Conservation (phyloP, 2,797 vertebrate species). For the Cuculus canorus region DNA sequence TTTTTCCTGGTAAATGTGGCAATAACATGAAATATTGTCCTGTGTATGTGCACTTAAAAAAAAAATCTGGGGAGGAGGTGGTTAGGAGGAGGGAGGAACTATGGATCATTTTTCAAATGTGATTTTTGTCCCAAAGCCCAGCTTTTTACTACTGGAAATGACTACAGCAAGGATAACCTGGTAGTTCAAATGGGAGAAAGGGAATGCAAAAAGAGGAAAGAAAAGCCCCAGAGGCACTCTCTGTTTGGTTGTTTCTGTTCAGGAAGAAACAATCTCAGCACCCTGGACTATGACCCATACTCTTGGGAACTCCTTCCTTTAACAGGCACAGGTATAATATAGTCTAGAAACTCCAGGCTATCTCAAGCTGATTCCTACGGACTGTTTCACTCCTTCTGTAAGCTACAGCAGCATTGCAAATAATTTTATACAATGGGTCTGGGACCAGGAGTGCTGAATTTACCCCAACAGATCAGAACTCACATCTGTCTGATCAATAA, state of each 20-base stretch:
- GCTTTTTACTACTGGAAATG: neutral
- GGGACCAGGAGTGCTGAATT: neutral
- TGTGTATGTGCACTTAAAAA: neutral
- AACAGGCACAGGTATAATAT: neutral
- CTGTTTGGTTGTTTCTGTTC: neutral
- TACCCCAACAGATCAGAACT: neutral
- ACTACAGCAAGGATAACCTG: neutral
- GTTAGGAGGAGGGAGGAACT: neutral
- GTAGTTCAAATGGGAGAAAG: neutral
- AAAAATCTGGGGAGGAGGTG: too few species aligned
- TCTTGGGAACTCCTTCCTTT: neutral
- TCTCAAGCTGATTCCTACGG: neutral
- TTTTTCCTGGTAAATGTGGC: neutral
- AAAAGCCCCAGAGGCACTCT: neutral
- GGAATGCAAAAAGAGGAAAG: neutral
- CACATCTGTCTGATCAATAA: neutral
- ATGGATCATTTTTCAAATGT: neutral
- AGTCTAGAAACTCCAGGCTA: neutral
- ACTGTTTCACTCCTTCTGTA: neutral
- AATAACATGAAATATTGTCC: neutral
- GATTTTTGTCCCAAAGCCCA: neutral
- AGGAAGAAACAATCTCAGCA: neutral
- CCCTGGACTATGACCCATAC: accelerated
- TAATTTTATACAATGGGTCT: neutral
- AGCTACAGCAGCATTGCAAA: neutral